A percentile compares a stretch with the other conserved stretches of the same genome.
Evolutionary conservation across 2,797 vertebrate genomes (phyloP).

Genomic region (Clarias fuscus): DNA sequence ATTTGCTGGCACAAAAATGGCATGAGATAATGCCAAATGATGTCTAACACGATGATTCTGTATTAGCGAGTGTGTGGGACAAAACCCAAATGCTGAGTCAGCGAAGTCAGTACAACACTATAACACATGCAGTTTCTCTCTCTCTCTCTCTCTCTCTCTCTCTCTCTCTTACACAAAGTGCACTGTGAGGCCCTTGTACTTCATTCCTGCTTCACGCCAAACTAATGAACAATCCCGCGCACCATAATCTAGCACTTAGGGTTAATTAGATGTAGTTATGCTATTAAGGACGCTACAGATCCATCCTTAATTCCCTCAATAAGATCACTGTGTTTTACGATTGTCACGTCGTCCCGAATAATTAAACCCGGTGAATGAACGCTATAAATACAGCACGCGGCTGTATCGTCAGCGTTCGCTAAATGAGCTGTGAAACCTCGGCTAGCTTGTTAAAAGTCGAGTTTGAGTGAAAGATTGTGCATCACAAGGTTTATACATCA

Average conservation of each 20-base stretch:
- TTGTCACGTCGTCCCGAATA: conserved; percentile 41
- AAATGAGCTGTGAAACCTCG: conserved; percentile 1
- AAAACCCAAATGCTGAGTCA: conserved; percentile 12
- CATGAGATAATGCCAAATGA: background rate
- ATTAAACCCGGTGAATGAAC: conserved; percentile 46
- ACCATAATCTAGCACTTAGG: background rate
- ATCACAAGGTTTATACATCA: background rate
- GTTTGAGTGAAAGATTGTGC: background rate
- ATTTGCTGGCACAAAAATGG: background rate
- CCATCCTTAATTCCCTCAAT: conserved; percentile 40
- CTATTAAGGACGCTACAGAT: conserved; percentile 41
- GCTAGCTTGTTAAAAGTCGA: background rate
- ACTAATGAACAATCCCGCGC: conserved; percentile 19
- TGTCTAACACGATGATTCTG: background rate
- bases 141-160: too few relatives aligned
- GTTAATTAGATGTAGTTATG: conserved; percentile 47
- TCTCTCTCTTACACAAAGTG: too few relatives aligned
- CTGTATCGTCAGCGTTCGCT: conserved; percentile 29
- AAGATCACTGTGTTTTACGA: conserved; percentile 40
- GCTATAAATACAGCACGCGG: conserved; percentile 44
- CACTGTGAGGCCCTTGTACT: background rate
- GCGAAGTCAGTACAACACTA: background rate
- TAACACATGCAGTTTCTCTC: background rate
- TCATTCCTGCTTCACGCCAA: background rate
- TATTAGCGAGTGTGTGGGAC: background rate